phyloP scores from a whole-genome alignment of 2,113 vertebrate genomes.

The Shinisaurus crocodilurus region DNA sequence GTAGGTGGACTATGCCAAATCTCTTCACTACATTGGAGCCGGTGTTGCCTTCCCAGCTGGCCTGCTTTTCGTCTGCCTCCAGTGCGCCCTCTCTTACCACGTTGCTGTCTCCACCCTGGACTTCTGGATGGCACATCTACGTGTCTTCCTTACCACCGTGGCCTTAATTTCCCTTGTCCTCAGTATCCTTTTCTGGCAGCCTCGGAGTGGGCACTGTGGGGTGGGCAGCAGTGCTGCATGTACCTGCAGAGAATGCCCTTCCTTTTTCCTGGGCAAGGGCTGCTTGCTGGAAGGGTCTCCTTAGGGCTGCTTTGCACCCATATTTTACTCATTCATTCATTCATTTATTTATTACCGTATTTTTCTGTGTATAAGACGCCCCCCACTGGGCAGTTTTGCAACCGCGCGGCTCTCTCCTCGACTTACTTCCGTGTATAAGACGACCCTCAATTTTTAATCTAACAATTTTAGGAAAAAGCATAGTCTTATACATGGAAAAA shows the following conservation, averaged over 20 bases:
- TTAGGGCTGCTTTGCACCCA: not conserved
- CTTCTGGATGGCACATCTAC: constrained; percentile 88
- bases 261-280: not conserved
- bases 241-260: not conserved
- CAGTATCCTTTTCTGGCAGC: constrained; percentile 85
- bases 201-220: not conserved
- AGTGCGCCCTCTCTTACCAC: constrained; percentile 89
- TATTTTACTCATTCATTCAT: too few species aligned
- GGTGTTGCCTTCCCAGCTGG: constrained; percentile 89
- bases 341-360: too few species aligned
- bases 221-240: fast-evolving
- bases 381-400: too few species aligned
- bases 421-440: too few species aligned
- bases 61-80: constrained; percentile 89
- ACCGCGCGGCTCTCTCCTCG: too few species aligned
- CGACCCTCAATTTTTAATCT: too few species aligned
- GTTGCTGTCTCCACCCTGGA: constrained; percentile 84
- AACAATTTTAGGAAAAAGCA: too few species aligned
- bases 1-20: constrained; percentile 92
- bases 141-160: constrained; percentile 82
- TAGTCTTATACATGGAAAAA: too few species aligned
- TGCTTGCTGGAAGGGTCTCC: not conserved
- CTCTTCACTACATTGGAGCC: constrained; percentile 90
- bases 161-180: constrained; percentile 88
- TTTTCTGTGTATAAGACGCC: too few species aligned